Conservation (phyloP, 2,113 vertebrate species). For the Boulengeromyrus knoepffleri region DNA sequence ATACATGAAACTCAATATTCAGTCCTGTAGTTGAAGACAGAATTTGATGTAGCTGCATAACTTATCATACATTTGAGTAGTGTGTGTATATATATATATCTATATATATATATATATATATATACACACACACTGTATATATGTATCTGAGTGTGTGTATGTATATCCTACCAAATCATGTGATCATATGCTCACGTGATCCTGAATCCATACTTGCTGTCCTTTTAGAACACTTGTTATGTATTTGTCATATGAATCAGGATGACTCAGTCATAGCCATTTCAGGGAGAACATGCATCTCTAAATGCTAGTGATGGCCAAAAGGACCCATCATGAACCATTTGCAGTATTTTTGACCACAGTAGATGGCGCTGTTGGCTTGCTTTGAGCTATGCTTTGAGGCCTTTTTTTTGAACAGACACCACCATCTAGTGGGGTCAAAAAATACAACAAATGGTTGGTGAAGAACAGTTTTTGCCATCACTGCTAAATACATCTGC, state of each 20-base stretch:
- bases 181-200: not conserved
- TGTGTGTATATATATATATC: no score
- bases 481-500: not conserved
- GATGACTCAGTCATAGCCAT: not conserved
- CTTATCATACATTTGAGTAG: not conserved
- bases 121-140: not conserved
- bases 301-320: not conserved
- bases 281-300: not conserved
- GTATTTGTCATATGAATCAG: not conserved
- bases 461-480: not conserved
- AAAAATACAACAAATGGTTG: not conserved
- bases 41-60: not conserved
- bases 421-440: not conserved
- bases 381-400: not conserved
- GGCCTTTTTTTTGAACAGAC: not conserved
- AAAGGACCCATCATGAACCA: not conserved
- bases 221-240: not conserved
- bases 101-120: no score
- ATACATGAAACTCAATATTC: not conserved
- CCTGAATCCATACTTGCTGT: not conserved
- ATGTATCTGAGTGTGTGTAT: not conserved
- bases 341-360: not conserved
- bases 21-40: not conserved
- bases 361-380: not conserved
- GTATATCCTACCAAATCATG: not conserved